Evolutionary conservation across 2,888 invertebrate genomes (phyloP).

Genomic region (Gordius sp.): DNA sequence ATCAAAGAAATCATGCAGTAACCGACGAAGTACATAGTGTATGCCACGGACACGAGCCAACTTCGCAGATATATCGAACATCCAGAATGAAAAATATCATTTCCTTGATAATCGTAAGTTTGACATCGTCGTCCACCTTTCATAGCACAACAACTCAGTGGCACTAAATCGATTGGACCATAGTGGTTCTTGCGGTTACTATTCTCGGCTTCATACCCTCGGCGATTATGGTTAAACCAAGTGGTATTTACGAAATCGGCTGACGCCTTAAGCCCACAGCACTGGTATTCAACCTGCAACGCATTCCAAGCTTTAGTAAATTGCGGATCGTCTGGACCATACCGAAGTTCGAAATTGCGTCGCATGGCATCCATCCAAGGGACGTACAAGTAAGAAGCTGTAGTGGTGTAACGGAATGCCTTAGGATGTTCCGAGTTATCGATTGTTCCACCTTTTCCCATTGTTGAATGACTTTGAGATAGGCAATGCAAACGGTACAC

Average conservation of each 20-base stretch:
- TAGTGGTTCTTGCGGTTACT: background rate
- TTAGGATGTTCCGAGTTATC: background rate
- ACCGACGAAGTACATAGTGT: background rate
- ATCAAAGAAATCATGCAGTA: background rate
- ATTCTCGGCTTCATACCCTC: too few species aligned
- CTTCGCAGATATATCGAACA: background rate
- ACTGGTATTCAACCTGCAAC: background rate
- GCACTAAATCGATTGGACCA: background rate
- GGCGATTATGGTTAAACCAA: background rate
- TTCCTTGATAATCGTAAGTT: background rate
- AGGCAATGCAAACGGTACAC: background rate
- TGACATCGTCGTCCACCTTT: background rate
- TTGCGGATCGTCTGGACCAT: background rate
- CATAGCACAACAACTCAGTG: slow-evolving; percentile 6
- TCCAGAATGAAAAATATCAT: background rate
- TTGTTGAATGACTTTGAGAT: background rate
- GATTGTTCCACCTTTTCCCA: background rate
- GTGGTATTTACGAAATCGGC: background rate
- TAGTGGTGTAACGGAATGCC: background rate
- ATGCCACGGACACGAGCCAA: background rate
- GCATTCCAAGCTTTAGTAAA: background rate
- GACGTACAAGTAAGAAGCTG: background rate
- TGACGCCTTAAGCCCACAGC: background rate
- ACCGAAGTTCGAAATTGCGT: background rate
- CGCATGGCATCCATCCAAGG: background rate